Evolutionary conservation across 2,888 invertebrate genomes (phyloP).

Genomic region (Nebria brevicollis): DNA sequence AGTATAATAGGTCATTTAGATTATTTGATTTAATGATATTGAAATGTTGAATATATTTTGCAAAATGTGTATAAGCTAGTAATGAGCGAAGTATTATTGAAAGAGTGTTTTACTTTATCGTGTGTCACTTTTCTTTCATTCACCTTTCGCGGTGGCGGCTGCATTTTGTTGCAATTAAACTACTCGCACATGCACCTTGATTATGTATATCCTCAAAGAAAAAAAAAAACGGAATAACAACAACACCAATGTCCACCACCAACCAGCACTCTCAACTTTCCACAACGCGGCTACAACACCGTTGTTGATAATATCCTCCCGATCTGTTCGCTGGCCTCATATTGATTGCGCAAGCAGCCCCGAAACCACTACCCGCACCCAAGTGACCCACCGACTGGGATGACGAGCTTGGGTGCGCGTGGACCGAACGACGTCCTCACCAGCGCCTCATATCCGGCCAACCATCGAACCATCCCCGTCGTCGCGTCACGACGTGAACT

Average conservation of each 20-base stretch:
- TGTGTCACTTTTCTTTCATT: slow-evolving; percentile 51
- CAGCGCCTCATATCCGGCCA: neutral
- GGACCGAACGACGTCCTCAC: neutral
- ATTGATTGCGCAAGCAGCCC: slow-evolving; percentile 38
- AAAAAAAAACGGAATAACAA: slow-evolving; percentile 13
- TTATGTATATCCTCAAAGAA: neutral
- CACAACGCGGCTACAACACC: slow-evolving; percentile 3
- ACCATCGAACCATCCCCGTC: neutral
- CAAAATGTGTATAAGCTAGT: neutral
- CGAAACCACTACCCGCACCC: slow-evolving; percentile 14
- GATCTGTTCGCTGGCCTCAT: slow-evolving; percentile 31
- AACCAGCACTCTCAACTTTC: neutral
- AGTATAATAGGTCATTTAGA: too few relatives aligned
- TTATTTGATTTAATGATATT: too few relatives aligned
- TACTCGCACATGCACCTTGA: neutral
- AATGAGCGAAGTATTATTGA: neutral
- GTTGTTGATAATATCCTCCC: slow-evolving; percentile 18
- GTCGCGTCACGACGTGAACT: neutral
- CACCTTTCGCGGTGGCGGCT: slow-evolving; percentile 89
- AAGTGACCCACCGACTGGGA: neutral
- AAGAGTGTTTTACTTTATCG: slow-evolving; percentile 2
- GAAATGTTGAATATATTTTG: neutral
- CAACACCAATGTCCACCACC: slow-evolving; percentile 14
- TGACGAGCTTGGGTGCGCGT: neutral
- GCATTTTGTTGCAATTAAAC: slow-evolving; percentile 66